Evolutionary conservation across 2,113 vertebrate species (phyloP).

Genomic region (Forbesichthys agassizii): DNA sequence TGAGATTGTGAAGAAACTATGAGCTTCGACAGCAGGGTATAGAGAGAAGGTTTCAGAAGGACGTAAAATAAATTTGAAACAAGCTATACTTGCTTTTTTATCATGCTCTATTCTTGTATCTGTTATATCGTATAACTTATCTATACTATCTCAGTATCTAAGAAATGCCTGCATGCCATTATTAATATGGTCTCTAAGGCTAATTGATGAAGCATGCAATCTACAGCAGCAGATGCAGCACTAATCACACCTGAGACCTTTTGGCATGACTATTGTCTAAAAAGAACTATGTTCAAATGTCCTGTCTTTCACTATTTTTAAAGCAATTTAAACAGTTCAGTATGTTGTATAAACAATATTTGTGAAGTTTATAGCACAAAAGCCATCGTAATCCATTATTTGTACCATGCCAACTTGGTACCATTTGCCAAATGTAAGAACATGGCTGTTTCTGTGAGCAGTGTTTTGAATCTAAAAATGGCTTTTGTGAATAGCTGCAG

Average conservation of each 20-base stretch:
- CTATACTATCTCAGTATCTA: neutral
- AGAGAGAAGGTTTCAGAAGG: constrained; percentile 15
- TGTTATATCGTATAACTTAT: too few relatives aligned
- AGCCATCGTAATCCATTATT: too few relatives aligned
- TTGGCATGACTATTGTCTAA: constrained; percentile 60
- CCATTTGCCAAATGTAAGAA: too few relatives aligned
- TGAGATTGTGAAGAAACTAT: constrained; percentile 48
- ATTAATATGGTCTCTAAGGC: neutral
- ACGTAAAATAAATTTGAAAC: constrained; percentile 12
- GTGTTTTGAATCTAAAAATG: too few relatives aligned
- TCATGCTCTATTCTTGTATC: too few relatives aligned
- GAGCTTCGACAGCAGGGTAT: constrained; percentile 52
- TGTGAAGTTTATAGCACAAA: too few relatives aligned
- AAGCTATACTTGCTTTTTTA: too few relatives aligned
- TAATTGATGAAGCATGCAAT: constrained; percentile 28
- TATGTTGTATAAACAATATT: too few relatives aligned
- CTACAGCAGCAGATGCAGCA: constrained; percentile 44
- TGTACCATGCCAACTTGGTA: too few relatives aligned
- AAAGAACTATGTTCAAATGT: constrained; percentile 21
- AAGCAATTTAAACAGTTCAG: too few relatives aligned
- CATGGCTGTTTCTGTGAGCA: too few relatives aligned
- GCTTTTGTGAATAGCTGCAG: too few relatives aligned
- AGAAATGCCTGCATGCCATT: neutral
- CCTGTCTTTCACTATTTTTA: constrained; percentile 22
- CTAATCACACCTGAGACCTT: constrained; percentile 55